A percentile compares a stretch with the other conserved stretches of the same genome.
phyloP scores from a whole-genome alignment of 2,888 invertebrate genomes.

The Latrodectus elegans region DNA sequence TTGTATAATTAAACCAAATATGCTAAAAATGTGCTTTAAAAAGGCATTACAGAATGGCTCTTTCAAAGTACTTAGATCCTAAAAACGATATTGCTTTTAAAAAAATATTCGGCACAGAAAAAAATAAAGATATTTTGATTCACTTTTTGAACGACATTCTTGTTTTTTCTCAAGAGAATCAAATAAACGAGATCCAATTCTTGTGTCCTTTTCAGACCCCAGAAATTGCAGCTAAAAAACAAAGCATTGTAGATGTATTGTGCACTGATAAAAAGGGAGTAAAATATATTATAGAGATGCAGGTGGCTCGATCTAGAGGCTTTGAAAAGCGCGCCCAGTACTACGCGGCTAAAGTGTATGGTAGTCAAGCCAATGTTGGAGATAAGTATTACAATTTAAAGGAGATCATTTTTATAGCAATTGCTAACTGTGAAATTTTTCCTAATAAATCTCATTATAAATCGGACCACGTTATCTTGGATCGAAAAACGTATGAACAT shows the following conservation, averaged over 20 bases:
- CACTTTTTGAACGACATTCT: not conserved
- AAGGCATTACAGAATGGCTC: no score
- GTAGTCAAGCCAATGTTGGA: not conserved
- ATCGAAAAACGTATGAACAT: conserved; percentile 1
- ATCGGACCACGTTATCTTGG: conserved; percentile 14
- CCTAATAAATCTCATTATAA: conserved; percentile 3
- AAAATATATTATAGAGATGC: conserved; percentile 11
- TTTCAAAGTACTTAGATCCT: conserved; percentile 22
- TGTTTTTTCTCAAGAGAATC: not conserved
- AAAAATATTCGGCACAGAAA: conserved; percentile 5
- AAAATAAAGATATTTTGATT: not conserved
- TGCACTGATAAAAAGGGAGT: not conserved
- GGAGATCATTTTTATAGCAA: conserved; percentile 1
- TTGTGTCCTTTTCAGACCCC: not conserved
- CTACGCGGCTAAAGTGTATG: conserved; percentile 17
- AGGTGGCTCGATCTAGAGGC: not conserved
- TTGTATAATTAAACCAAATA: no score
- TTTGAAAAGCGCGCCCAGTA: conserved; percentile 10
- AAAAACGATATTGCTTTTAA: conserved; percentile 7
- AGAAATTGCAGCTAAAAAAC: conserved; percentile 8
- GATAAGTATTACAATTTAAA: not conserved
- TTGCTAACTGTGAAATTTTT: conserved; percentile 1
- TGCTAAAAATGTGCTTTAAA: no score
- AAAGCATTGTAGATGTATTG: conserved; percentile 5
- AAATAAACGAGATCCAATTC: conserved; percentile 1